These are phyloP conservation scores for Ganaspis sp. DNA, from an alignment of 1,140 invertebrate genomes.

Conservation along the genomic window DNA sequence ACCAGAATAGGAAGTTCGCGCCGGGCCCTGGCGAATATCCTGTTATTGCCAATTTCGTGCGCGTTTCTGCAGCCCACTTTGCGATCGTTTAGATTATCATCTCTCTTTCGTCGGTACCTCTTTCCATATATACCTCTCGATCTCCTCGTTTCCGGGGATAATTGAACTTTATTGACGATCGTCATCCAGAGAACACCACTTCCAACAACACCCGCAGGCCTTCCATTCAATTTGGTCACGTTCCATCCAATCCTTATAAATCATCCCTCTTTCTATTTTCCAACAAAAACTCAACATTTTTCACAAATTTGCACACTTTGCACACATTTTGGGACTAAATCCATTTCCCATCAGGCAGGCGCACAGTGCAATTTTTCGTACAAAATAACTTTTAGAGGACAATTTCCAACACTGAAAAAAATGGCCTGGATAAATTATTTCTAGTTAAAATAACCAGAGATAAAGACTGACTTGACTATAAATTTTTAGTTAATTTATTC, in stretches of 20 bases:
- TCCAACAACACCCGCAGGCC: constrained; percentile 8
- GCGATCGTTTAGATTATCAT: constrained; percentile 74
- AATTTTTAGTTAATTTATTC: too few relatives aligned
- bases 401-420: too few relatives aligned
- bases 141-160: not conserved
- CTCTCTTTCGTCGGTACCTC: constrained; percentile 51
- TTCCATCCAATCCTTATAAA: not conserved
- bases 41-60: constrained; percentile 71
- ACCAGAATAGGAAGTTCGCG: constrained; percentile 69
- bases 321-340: too few relatives aligned
- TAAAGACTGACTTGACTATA: too few relatives aligned
- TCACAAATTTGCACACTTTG: too few relatives aligned
- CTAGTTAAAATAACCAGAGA: too few relatives aligned
- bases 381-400: too few relatives aligned
- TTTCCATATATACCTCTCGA: constrained; percentile 20
- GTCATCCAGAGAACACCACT: constrained; percentile 14
- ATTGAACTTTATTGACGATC: constrained; percentile 32
- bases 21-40: constrained; percentile 58
- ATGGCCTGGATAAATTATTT: too few relatives aligned
- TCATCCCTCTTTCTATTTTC: not conserved
- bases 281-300: not conserved
- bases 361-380: too few relatives aligned
- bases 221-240: not conserved
- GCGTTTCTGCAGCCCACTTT: constrained; percentile 70
- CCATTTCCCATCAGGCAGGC: too few relatives aligned